A percentile compares a stretch with the other conserved stretches of the same genome.
Conservation (phyloP, 2,797 vertebrate genomes). For the Mormyrops boulengeri region DNA sequence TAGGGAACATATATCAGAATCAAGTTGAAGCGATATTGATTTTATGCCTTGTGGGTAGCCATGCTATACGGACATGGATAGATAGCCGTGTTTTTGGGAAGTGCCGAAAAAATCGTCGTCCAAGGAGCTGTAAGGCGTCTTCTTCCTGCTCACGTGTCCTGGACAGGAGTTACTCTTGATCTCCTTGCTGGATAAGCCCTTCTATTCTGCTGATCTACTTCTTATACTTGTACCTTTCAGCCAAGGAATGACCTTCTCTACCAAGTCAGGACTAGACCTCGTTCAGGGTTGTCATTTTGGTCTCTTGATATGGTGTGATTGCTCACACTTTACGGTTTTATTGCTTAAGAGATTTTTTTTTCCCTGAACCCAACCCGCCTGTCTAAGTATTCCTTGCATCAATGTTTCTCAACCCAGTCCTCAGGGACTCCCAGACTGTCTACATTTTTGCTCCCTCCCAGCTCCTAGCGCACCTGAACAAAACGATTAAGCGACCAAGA, state of each 20-base stretch:
- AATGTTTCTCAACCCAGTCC: neutral
- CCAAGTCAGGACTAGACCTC: neutral
- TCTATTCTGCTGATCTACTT: neutral
- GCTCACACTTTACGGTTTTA: neutral
- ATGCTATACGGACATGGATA: neutral
- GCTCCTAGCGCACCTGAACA: neutral
- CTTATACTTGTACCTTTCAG: neutral
- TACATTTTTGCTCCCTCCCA: neutral
- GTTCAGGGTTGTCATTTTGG: neutral
- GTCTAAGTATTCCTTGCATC: neutral
- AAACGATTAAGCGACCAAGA: neutral
- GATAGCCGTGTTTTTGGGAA: neutral
- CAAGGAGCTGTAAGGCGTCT: neutral
- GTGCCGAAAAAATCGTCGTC: neutral
- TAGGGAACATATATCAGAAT: neutral
- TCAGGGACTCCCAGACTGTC: neutral
- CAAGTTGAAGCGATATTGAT: neutral
- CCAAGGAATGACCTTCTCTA: neutral
- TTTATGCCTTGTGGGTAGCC: constrained; percentile 1
- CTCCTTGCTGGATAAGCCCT: neutral
- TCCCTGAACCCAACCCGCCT: neutral
- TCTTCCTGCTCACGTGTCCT: neutral
- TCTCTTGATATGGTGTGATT: neutral
- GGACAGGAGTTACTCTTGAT: neutral
- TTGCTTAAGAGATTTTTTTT: neutral